Evolutionary conservation across 1,140 invertebrate genomes (phyloP).

Genomic region (Caenorhabditis tropicalis): DNA sequence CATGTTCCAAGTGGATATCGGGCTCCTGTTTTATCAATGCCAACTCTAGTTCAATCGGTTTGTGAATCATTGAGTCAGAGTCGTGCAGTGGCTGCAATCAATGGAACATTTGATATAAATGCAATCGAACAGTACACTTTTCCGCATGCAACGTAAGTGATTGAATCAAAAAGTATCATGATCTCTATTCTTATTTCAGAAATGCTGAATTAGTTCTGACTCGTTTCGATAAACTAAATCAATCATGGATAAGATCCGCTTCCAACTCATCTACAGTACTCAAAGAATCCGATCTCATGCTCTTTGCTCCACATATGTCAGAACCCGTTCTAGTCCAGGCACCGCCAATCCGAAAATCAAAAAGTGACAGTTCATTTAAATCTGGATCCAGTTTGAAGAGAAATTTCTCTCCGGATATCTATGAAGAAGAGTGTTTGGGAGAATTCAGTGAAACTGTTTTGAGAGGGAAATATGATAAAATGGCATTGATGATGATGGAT

Average conservation of each 20-base stretch:
- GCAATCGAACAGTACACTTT: slow-evolving; percentile 27
- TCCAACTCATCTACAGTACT: not conserved
- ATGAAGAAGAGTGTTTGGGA: not conserved
- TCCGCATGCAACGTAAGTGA: slow-evolving; percentile 55
- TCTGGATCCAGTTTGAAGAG: not conserved
- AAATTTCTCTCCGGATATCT: not conserved
- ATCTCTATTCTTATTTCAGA: slow-evolving; percentile 29
- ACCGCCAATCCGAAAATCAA: not conserved
- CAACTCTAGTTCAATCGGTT: slow-evolving; percentile 48
- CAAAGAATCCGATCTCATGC: slow-evolving; percentile 32
- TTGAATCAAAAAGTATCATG: not conserved
- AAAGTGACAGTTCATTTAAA: slow-evolving; percentile 8
- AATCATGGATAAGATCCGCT: slow-evolving; percentile 22
- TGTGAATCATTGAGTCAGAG: slow-evolving; percentile 32
- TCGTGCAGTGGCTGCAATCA: slow-evolving; percentile 18
- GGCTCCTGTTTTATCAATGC: slow-evolving; percentile 51
- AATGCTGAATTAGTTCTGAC: slow-evolving; percentile 47
- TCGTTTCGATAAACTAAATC: slow-evolving; percentile 53
- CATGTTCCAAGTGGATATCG: slow-evolving; percentile 53
- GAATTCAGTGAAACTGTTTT: not conserved
- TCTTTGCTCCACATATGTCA: not conserved
- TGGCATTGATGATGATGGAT: slow-evolving; percentile 22
- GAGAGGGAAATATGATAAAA: slow-evolving; percentile 5
- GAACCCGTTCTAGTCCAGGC: not conserved
- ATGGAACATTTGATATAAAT: slow-evolving; percentile 23